phyloP scores from a whole-genome alignment of 1,140 invertebrate species.

The Propsilocerus akamusi region DNA sequence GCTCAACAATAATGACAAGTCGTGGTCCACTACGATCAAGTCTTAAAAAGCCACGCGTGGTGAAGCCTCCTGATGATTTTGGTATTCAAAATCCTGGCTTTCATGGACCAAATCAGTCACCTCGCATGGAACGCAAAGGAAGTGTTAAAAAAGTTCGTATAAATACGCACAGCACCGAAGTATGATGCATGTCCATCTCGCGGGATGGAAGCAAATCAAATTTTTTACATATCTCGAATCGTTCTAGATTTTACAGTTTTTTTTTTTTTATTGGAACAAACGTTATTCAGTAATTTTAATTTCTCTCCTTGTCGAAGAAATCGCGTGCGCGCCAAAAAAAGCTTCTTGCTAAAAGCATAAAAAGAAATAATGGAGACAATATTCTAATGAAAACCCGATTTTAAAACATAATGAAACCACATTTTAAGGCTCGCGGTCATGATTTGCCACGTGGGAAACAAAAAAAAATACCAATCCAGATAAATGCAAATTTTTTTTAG shows the following conservation, averaged over 20 bases:
- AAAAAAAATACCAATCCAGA: too few relatives aligned
- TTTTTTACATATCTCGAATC: slow-evolving; percentile 4
- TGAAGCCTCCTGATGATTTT: slow-evolving; percentile 30
- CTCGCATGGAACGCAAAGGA: slow-evolving; percentile 57
- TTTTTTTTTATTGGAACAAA: not conserved
- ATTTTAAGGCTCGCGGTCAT: too few relatives aligned
- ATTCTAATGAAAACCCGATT: too few relatives aligned
- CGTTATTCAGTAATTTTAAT: not conserved
- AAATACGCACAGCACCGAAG: slow-evolving; percentile 72
- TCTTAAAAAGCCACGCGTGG: slow-evolving; percentile 55
- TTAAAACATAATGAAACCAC: too few relatives aligned
- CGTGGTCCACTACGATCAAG: slow-evolving; percentile 61
- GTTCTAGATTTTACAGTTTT: not conserved
- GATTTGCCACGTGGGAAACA: too few relatives aligned
- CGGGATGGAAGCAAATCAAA: not conserved
- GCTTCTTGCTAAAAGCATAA: not conserved
- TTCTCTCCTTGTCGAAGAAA: not conserved
- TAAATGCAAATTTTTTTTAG: too few relatives aligned
- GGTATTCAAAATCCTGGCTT: slow-evolving; percentile 68
- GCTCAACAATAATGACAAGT: slow-evolving; percentile 27
- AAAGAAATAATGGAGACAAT: not conserved
- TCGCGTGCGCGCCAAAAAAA: not conserved
- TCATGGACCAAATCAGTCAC: slow-evolving; percentile 53
- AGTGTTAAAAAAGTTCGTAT: slow-evolving; percentile 75
- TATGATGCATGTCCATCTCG: slow-evolving; percentile 28